A percentile compares a stretch with the other conserved stretches of the same genome.
phyloP scores from a whole-genome alignment of 2,888 invertebrate genomes.

The Diplolepis rosae region DNA sequence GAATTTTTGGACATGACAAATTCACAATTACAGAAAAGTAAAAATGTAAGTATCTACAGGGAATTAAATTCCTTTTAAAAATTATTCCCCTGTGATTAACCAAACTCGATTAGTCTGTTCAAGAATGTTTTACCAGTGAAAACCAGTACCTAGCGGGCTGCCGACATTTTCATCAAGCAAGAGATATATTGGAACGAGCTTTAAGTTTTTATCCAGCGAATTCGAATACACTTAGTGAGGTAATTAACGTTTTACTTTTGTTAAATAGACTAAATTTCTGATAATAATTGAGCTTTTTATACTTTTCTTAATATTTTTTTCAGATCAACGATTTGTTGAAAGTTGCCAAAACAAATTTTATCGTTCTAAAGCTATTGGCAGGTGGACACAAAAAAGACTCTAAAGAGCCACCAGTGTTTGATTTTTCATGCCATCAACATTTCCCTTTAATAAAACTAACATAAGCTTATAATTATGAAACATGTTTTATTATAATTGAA shows the following conservation, averaged over 20 bases:
- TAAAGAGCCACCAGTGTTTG: slow-evolving; percentile 89
- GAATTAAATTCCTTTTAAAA: no score
- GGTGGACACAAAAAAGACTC: slow-evolving; percentile 94
- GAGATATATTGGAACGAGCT: slow-evolving; percentile 88
- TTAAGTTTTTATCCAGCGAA: slow-evolving; percentile 83
- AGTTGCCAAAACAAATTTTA: slow-evolving; percentile 96
- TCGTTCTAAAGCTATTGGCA: slow-evolving; percentile 93
- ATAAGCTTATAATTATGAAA: slow-evolving; percentile 72
- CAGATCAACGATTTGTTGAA: slow-evolving; percentile 88
- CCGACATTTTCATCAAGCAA: slow-evolving; percentile 94
- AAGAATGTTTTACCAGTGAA: slow-evolving; percentile 67
- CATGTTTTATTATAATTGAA: slow-evolving; percentile 75
- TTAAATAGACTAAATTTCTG: background rate
- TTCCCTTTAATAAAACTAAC: slow-evolving; percentile 90
- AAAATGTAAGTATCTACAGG: slow-evolving; percentile 61
- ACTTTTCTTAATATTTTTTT: slow-evolving; percentile 65
- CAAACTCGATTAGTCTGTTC: slow-evolving; percentile 32
- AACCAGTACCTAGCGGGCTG: slow-evolving; percentile 85
- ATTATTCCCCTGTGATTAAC: background rate
- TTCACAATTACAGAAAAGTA: slow-evolving; percentile 61
- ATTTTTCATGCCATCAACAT: slow-evolving; percentile 90
- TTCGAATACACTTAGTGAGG: slow-evolving; percentile 67
- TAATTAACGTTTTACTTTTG: slow-evolving; percentile 46
- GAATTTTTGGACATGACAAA: slow-evolving; percentile 90
- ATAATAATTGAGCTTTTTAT: background rate